Evolutionary conservation across 2,888 invertebrate genomes (phyloP), one percentile per base, ranked within the genome.

Genomic region (Scaeva pyrastri): DNA sequence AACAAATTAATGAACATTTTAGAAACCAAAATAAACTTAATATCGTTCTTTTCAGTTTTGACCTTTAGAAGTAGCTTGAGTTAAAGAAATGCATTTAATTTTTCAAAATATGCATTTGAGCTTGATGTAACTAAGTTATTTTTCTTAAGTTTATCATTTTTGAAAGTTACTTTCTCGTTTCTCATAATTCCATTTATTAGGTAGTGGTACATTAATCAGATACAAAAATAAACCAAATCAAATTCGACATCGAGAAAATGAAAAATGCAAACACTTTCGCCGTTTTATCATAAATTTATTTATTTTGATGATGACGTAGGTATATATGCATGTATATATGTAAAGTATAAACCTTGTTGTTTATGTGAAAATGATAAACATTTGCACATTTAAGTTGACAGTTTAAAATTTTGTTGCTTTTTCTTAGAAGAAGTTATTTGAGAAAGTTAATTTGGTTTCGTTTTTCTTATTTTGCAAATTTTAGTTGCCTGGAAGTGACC

Each of bases 221-320:
- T 31, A 31, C 31, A 21, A 4, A 48, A 50, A 50, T 8, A 50
- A 50, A 19, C 10, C 12, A 11, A 50, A 50, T 16, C 16, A 16
- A 45, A 16, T 60, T 43, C 19, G 14, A 45, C 8, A 55, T 39
- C 39, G n/a, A 62, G 70, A 62, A 14, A n/a, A n/a, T n/a, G n/a
- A 58, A 50, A 12, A 56, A 82, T 50, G 50, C 6, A 52, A 83
- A 78, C 68, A 83, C 83, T 83, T 83, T 79, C 83, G 70, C 79
- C 70, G 56, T 79, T 83, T 79, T 74, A 62, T 74, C 50, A 52
- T 55, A 48, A 74, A 83, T 78, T 68, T 73, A 62, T 82, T 78
- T 26, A 71, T 64, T 64, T 56, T 23, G 43, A 41, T 55, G 74
- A 36, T 55, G 74, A 36, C 36, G 68, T 66, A 7, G 14, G 0